phyloP scores from a whole-genome alignment of 2,888 invertebrate genomes.

The Oligia strigilis region DNA sequence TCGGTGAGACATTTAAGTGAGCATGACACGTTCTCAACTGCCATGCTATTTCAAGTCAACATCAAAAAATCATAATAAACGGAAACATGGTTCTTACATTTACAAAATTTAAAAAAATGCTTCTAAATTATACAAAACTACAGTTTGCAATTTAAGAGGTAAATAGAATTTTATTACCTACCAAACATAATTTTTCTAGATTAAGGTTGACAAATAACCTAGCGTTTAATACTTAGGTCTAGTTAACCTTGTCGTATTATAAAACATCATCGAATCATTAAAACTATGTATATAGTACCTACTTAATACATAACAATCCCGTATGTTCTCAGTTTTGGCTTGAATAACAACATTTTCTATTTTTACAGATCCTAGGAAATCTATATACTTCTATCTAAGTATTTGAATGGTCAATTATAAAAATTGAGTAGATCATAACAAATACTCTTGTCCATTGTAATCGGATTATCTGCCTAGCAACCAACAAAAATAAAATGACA shows the following conservation, averaged over 20 bases:
- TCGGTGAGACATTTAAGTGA: too few species aligned
- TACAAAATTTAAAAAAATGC: too few species aligned
- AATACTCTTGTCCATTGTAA: not conserved
- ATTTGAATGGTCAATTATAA: not conserved
- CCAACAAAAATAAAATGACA: not conserved
- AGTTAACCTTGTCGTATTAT: not conserved
- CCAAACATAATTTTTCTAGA: not conserved
- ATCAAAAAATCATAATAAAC: too few species aligned
- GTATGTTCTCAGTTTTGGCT: not conserved
- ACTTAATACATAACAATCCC: not conserved
- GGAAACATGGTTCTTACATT: too few species aligned
- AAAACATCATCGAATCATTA: not conserved
- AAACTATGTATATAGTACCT: not conserved
- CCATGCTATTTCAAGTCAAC: too few species aligned
- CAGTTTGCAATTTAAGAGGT: too few species aligned
- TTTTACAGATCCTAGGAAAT: not conserved
- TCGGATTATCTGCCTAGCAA: slow-evolving; percentile 16
- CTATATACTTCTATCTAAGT: not conserved
- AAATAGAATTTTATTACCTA: too few species aligned
- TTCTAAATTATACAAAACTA: too few species aligned
- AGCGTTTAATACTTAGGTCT: not conserved
- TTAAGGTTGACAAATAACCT: too few species aligned
- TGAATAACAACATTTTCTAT: not conserved
- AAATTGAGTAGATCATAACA: not conserved
- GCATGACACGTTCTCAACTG: too few species aligned